Conservation (phyloP, 2,113 vertebrate species). For the Noctilio leporinus region DNA sequence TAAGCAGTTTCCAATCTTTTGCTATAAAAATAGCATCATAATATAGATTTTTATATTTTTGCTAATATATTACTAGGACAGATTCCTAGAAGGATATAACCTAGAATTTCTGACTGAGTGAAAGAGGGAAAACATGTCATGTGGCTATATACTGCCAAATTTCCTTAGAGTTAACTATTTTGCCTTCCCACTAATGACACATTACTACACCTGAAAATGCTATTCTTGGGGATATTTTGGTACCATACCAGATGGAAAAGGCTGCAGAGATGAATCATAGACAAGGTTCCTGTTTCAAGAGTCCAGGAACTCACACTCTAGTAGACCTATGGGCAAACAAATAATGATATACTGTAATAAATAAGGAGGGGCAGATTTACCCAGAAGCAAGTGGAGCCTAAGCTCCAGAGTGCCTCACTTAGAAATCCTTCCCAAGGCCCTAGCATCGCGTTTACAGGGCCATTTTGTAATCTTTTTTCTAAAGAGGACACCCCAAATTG, state of each 20-base stretch:
- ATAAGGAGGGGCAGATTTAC: background rate
- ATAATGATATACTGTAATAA: background rate
- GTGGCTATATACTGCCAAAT: background rate
- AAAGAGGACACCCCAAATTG: background rate
- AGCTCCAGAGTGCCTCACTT: background rate
- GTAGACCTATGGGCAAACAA: background rate
- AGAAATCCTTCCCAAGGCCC: background rate
- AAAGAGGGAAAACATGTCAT: background rate
- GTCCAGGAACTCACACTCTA: background rate
- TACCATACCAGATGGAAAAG: background rate
- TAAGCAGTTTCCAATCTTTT: background rate
- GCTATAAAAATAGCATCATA: background rate
- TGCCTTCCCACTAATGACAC: background rate
- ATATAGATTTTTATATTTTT: conserved; percentile 7
- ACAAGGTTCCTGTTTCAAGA: background rate
- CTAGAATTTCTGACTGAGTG: background rate
- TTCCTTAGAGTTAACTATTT: background rate
- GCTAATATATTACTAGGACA: background rate
- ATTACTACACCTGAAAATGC: background rate
- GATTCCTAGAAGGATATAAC: background rate
- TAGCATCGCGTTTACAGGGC: background rate
- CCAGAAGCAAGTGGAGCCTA: background rate
- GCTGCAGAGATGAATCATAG: background rate
- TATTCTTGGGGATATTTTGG: background rate
- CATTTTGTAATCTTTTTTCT: background rate